Evolutionary conservation across 2,888 invertebrate genomes (phyloP).

Genomic region (Pheosia tremula): DNA sequence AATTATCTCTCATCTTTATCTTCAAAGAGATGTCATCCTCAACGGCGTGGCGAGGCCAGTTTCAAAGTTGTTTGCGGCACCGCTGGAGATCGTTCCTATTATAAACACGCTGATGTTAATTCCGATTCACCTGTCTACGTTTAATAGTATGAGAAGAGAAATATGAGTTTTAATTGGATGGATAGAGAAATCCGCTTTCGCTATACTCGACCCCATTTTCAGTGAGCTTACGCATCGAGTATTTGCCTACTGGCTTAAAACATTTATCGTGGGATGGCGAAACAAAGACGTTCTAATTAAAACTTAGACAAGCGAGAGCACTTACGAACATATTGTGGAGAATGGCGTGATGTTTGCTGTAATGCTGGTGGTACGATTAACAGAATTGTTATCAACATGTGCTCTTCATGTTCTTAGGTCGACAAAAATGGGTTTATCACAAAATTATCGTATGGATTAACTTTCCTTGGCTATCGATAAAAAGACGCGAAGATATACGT

Average conservation of each 20-base stretch:
- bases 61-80: slow-evolving; percentile 76
- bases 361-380: slow-evolving; percentile 3
- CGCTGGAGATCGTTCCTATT: slow-evolving; percentile 67
- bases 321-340: slow-evolving; percentile 4
- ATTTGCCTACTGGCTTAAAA: slow-evolving; percentile 9
- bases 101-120: slow-evolving; percentile 70
- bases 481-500: too few relatives aligned
- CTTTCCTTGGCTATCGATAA: too few relatives aligned
- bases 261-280: slow-evolving; percentile 6
- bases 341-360: slow-evolving; percentile 4
- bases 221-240: slow-evolving; percentile 1
- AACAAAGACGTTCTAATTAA: slow-evolving; percentile 23
- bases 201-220: slow-evolving; percentile 6
- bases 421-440: neutral
- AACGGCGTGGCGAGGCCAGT: slow-evolving; percentile 73
- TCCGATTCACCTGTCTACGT: slow-evolving; percentile 57
- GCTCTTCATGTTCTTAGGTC: neutral
- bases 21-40: slow-evolving; percentile 83
- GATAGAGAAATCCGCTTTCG: slow-evolving; percentile 9
- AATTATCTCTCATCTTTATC: slow-evolving; percentile 82
- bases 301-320: slow-evolving; percentile 9
- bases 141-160: slow-evolving; percentile 56
- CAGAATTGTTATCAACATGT: neutral
- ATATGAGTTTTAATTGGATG: slow-evolving; percentile 55
- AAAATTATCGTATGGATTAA: neutral